A percentile compares a stretch with the other conserved stretches of the same genome.
phyloP scores from a whole-genome alignment of 2,888 invertebrate species.

The Synergus gifuensis region DNA sequence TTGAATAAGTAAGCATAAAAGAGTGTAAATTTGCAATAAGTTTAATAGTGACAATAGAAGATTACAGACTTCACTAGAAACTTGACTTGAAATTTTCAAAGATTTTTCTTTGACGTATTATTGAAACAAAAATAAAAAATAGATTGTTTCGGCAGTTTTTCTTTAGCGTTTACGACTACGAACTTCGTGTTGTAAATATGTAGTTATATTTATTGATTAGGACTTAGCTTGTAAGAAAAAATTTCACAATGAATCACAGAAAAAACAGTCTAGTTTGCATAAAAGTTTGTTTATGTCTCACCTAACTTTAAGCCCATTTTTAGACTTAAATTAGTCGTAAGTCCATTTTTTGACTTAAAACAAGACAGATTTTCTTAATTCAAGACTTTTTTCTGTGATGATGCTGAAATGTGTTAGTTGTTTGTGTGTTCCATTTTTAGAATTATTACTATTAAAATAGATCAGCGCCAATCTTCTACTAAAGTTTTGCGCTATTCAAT shows the following conservation, averaged over 20 bases:
- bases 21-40: slow-evolving; percentile 5
- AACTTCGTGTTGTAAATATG: slow-evolving; percentile 34
- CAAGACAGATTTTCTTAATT: too few species aligned
- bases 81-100: background rate
- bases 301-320: too few species aligned
- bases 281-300: too few species aligned
- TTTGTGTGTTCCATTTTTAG: slow-evolving; percentile 27
- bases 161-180: slow-evolving; percentile 30
- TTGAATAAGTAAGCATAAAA: background rate
- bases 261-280: too few species aligned
- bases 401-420: slow-evolving; percentile 12
- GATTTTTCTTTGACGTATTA: background rate
- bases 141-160: slow-evolving; percentile 9
- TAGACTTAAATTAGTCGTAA: too few species aligned
- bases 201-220: slow-evolving; percentile 37
- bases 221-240: slow-evolving; percentile 16
- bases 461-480: background rate
- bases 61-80: background rate
- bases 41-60: background rate
- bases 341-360: too few species aligned
- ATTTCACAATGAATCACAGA: slow-evolving; percentile 7
- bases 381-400: background rate
- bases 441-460: slow-evolving; percentile 7
- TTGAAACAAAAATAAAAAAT: background rate
- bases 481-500: background rate